Conservation (phyloP, 2,888 invertebrate species). For the Tenthredo livida region DNA sequence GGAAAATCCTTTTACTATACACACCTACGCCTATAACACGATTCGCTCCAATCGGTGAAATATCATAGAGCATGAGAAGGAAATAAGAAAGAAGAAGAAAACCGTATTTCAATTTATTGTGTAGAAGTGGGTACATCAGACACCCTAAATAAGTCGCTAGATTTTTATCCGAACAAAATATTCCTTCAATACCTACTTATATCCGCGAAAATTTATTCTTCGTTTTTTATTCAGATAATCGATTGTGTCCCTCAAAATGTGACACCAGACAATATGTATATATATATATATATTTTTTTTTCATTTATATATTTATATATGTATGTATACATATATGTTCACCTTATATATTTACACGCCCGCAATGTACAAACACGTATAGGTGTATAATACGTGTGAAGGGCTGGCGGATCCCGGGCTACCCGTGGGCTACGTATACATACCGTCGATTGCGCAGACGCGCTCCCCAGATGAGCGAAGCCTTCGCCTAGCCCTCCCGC, state of each 20-base stretch:
- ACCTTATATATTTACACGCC: slow-evolving; percentile 5
- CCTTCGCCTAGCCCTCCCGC: slow-evolving; percentile 14
- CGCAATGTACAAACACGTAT: neutral
- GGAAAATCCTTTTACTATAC: neutral
- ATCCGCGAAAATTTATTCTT: neutral
- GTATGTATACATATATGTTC: neutral
- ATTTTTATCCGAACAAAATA: neutral
- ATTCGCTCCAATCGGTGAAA: neutral
- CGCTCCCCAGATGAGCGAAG: slow-evolving; percentile 46
- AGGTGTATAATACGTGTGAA: slow-evolving; percentile 56
- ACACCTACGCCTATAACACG: neutral
- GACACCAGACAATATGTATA: neutral
- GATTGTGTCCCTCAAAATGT: slow-evolving; percentile 24
- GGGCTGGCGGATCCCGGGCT: slow-evolving; percentile 62
- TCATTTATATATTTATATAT: too few relatives aligned
- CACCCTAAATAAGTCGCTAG: neutral
- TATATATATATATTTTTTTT: neutral
- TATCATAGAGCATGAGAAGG: neutral
- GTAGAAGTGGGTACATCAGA: neutral
- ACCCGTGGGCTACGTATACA: slow-evolving; percentile 56
- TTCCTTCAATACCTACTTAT: neutral
- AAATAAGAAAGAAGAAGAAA: neutral
- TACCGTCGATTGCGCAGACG: slow-evolving; percentile 30
- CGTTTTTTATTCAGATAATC: neutral
- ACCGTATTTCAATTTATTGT: neutral